Base-by-base conservation (phyloP, 2,888 invertebrate genomes). In the Mechanitis mazaeus region DNA sequence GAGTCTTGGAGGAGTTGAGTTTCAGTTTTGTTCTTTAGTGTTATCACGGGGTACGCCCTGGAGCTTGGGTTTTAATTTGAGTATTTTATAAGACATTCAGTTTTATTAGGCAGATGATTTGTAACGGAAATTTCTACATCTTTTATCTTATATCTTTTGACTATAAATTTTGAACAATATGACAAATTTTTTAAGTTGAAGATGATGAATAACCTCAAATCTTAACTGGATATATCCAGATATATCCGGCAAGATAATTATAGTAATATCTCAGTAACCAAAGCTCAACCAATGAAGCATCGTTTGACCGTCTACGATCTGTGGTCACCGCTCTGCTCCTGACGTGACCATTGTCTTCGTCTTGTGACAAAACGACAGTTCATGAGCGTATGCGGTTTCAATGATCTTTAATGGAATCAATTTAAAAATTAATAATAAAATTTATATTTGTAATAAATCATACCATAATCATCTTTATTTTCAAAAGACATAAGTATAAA, bases 341-440 rank as follows among this genome's bases (percentile, higher is more conserved):
- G 89, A 89, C 88, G 84, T 81, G 82, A 81, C 87, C 82, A 89
- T 88, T 87, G 88, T 88, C 87, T 88, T 80, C 83, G 79, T 78
- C 84, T 86, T 84, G 55, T 56, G 71, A 72, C 33, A 28, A 5
- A 7, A 31, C 31, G 31, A 9, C 61, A 68, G 75, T 66, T 3
- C n/a, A 65, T 0, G 20, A 68, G 74, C 67, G 56, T 3, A n/a
- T 0, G 69, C 65, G 65, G 33, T 11, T 33, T 31, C 12, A 31
- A 45, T 9, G 3, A 38, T 38, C n/a, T 47, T 35, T 35, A 42
- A 12, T 46, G 4, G 9, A 2, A 9, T 9, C 42, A 42, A 42
- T 9, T 42, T 42, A 11, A 6, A 38, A 7, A 9, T 42, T 42
- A 42, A 3, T 6, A 9, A 42, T 42, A 42, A 9, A 9, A 7